phyloP scores from a whole-genome alignment of 2,797 vertebrate species.

The Hydrophis major region DNA sequence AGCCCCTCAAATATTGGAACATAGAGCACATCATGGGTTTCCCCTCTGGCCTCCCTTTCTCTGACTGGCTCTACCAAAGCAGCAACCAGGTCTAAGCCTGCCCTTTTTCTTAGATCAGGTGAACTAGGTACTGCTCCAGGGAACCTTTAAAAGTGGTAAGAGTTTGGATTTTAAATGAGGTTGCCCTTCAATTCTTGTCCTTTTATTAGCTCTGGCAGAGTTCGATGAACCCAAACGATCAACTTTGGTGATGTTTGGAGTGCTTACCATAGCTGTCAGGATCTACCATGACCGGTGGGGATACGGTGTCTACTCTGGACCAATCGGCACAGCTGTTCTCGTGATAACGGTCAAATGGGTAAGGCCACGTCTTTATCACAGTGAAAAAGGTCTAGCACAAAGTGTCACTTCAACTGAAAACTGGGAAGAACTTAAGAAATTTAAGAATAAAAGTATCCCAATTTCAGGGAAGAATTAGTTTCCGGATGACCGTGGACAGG shows the following conservation, averaged over 20 bases:
- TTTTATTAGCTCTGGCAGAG: constrained; percentile 84
- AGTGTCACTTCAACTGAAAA: too few species aligned
- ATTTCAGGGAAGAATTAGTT: neutral
- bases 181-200: neutral
- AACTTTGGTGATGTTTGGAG: constrained; percentile 88
- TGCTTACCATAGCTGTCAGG: constrained; percentile 86
- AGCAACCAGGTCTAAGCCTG: neutral
- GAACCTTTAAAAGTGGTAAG: neutral
- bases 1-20: too few species aligned
- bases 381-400: neutral
- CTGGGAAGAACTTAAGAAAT: neutral
- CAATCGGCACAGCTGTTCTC: constrained; percentile 89
- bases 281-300: constrained; percentile 92
- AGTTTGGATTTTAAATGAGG: neutral
- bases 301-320: constrained; percentile 93
- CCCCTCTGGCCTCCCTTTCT: neutral
- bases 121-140: neutral
- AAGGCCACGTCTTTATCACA: neutral
- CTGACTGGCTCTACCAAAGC: neutral
- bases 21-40: neutral
- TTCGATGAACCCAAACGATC: constrained; percentile 94
- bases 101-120: neutral
- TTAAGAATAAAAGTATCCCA: neutral
- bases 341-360: constrained; percentile 94
- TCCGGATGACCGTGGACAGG: too few species aligned